phyloP scores from a whole-genome alignment of 2,888 invertebrate species.

The Drosophila mimetica region DNA sequence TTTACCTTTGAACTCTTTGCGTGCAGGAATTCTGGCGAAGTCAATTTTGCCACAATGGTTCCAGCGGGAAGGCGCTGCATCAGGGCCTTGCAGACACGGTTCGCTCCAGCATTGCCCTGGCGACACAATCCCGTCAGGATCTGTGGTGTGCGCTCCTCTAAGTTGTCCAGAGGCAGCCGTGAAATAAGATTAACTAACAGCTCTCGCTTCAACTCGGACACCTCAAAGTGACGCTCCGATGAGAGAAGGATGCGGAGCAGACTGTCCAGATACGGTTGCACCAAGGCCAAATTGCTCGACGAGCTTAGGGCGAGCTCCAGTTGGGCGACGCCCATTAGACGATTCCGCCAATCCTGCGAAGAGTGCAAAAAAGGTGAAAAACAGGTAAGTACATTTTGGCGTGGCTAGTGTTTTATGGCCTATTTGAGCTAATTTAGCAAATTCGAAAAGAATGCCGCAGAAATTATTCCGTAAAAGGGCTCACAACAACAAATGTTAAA shows the following conservation, averaged over 20 bases:
- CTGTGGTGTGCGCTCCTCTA: slow-evolving; percentile 83
- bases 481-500: neutral
- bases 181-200: slow-evolving; percentile 83
- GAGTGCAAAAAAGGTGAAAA: slow-evolving; percentile 4
- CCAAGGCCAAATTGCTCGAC: slow-evolving; percentile 85
- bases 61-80: slow-evolving; percentile 85
- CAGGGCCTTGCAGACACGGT: slow-evolving; percentile 84
- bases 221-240: slow-evolving; percentile 86
- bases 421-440: slow-evolving; percentile 21
- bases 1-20: slow-evolving; percentile 84
- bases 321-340: slow-evolving; percentile 80
- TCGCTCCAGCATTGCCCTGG: slow-evolving; percentile 83
- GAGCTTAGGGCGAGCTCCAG: slow-evolving; percentile 85
- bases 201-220: slow-evolving; percentile 83
- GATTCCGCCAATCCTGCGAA: slow-evolving; percentile 83
- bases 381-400: slow-evolving; percentile 19
- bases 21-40: slow-evolving; percentile 84
- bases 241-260: slow-evolving; percentile 88
- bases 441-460: slow-evolving; percentile 12
- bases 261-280: slow-evolving; percentile 87
- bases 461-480: slow-evolving; percentile 5
- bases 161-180: slow-evolving; percentile 83
- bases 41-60: slow-evolving; percentile 83
- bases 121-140: slow-evolving; percentile 84
- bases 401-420: slow-evolving; percentile 43